A percentile compares a stretch with the other conserved stretches of the same genome.
Conservation (phyloP, 1,140 invertebrate genomes). For the Orchesella cincta region DNA sequence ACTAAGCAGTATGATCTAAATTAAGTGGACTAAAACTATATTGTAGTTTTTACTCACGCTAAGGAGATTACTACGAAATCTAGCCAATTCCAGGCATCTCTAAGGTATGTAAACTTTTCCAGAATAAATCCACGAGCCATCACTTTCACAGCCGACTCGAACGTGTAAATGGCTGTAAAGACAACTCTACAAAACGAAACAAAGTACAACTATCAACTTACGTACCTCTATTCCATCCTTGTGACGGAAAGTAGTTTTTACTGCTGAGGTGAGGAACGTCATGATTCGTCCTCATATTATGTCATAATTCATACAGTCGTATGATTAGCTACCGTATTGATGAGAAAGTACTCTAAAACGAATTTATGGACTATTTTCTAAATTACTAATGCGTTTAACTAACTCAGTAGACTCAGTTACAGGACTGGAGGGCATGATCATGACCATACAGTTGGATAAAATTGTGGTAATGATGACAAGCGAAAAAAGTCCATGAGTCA, state of each 20-base stretch:
- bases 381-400: constrained; percentile 59
- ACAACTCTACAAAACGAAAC: constrained; percentile 76
- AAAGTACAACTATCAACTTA: background rate
- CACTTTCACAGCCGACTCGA: constrained; percentile 98
- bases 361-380: too few species aligned
- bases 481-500: constrained; percentile 96
- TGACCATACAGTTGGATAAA: constrained; percentile 95
- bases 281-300: too few species aligned
- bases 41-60: constrained; percentile 84
- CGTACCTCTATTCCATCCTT: background rate
- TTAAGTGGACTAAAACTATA: background rate
- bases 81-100: constrained; percentile 99
- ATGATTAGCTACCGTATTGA: too few species aligned
- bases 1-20: background rate
- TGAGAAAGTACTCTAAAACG: too few species aligned
- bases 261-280: too few species aligned
- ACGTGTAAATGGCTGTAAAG: constrained; percentile 99
- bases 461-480: constrained; percentile 97
- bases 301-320: too few species aligned
- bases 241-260: background rate
- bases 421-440: constrained; percentile 92
- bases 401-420: constrained; percentile 94
- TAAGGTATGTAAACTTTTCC: constrained; percentile 98
- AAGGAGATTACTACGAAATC: constrained; percentile 99
- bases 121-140: constrained; percentile 98